These are phyloP conservation scores for Nycticorax nycticorax DNA, from an alignment of 2,113 vertebrate genomes.

Conservation along the genomic window DNA sequence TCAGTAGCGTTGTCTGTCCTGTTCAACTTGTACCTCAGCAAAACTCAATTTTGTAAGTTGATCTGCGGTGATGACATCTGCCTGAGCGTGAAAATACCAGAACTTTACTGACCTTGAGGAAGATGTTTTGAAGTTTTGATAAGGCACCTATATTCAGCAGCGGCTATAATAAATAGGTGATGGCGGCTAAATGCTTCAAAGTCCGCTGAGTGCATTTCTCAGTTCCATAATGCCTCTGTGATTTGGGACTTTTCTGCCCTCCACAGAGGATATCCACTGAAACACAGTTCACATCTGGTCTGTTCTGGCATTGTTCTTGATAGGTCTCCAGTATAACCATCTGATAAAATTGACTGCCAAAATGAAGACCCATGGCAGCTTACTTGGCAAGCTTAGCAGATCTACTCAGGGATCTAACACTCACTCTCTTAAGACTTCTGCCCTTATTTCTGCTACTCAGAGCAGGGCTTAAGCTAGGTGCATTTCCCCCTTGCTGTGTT, in stretches of 20 bases:
- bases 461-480: background rate
- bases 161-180: background rate
- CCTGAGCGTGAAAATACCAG: background rate
- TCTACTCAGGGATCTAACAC: background rate
- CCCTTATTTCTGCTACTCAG: background rate
- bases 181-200: background rate
- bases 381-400: constrained; percentile 34
- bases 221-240: background rate
- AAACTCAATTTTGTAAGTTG: background rate
- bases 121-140: background rate
- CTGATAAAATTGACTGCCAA: constrained; percentile 50
- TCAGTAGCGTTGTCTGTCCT: background rate
- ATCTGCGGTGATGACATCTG: background rate
- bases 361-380: constrained; percentile 32
- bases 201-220: background rate
- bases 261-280: background rate
- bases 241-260: background rate
- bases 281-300: constrained; percentile 42
- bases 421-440: constrained; percentile 15
- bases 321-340: constrained; percentile 5
- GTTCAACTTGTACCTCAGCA: background rate
- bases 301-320: constrained; percentile 50
- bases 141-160: background rate
- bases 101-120: background rate
- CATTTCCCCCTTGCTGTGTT: background rate